Evolutionary conservation across 92 coral and sea anemone genomes (phyloP), one percentile per base, ranked within the genome.

Genomic region (Zoanthus gigantus): DNA sequence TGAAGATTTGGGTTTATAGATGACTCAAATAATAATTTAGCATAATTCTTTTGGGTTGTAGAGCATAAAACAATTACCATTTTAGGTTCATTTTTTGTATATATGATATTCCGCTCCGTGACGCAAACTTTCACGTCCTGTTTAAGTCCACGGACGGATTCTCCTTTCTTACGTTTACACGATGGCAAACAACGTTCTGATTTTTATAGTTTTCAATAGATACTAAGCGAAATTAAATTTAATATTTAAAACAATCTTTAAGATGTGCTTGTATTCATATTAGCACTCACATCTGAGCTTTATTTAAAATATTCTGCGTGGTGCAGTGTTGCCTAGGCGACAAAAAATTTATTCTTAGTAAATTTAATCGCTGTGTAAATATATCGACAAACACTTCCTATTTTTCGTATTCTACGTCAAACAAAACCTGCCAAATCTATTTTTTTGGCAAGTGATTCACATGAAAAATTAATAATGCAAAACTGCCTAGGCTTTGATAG

Each of bases 371-470:
- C 69, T 63, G 9, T 63, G 69, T 63, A 18, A 63, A 63, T 23
- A 75, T 73, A 45, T 73, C 57, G 5, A 31, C 56, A 73, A 73
- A 73, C 77, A 73, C 7, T 73, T 42, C 77, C 60, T 75, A 48
- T 75, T 75, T 75, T 75, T 47, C 79, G 79, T 52, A 57, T 75
- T 16, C 23, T 75, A 8, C n/a, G 79, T 46, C 60, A 46, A 15
- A 47, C 79, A 75, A 75, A 75, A 48, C 16, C 30, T 63, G 69
- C 69, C 69, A 63, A 23, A 4, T 5, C 65, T 58, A 58, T 63
- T 63, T 63, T 23, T 63, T 63, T 63, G 69, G 69, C 9, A 63
- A 63, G 69, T n/a, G 66, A 23, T 63, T 4, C 30, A 17, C 30
- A 17, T 63, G 9, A 63, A 63, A 63, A n/a, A 63, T 63, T 63